Percentiles rank a stretch among this genome's conserved stretches.
These are phyloP conservation scores for Apotomis betuletana DNA, from an alignment of 2,888 invertebrate genomes.

Conservation along the genomic window DNA sequence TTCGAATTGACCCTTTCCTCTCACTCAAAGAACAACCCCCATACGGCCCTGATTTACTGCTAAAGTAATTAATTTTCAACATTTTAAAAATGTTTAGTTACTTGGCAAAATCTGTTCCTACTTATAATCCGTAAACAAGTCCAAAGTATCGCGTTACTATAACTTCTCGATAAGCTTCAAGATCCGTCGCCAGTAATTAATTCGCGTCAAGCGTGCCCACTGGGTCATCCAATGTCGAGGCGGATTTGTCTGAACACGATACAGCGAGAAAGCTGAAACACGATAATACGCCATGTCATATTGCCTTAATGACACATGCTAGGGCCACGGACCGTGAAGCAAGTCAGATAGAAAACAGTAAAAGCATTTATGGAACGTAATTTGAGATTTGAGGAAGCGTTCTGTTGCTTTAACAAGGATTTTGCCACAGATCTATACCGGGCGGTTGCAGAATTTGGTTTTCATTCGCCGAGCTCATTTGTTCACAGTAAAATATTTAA, in stretches of 20 bases:
- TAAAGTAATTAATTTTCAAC: too few relatives aligned
- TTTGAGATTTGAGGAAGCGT: background rate
- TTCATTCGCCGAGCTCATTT: too few relatives aligned
- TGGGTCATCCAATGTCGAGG: conserved; percentile 28
- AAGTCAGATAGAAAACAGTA: conserved; percentile 17
- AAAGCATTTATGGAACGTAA: background rate
- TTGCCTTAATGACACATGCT: conserved; percentile 33
- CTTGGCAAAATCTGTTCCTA: too few relatives aligned
- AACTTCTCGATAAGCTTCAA: conserved; percentile 6
- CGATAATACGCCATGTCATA: conserved; percentile 28
- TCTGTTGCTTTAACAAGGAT: background rate
- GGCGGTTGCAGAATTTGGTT: too few relatives aligned
- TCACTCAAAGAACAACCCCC: too few relatives aligned
- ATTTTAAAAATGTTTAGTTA: too few relatives aligned
- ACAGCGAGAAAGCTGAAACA: conserved; percentile 39
- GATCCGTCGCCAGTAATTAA: conserved; percentile 9
- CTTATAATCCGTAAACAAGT: too few relatives aligned
- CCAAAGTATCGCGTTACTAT: background rate
- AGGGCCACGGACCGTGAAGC: conserved; percentile 27
- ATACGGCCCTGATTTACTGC: too few relatives aligned
- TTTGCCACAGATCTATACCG: background rate
- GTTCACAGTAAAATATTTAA: too few relatives aligned
- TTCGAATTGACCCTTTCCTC: too few relatives aligned
- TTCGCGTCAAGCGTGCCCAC: conserved; percentile 24
- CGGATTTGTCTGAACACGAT: conserved; percentile 27